A percentile compares a stretch with the other conserved stretches of the same genome.
Conservation (phyloP, 23 tunicate species). For the Aplidium turbinatum region DNA sequence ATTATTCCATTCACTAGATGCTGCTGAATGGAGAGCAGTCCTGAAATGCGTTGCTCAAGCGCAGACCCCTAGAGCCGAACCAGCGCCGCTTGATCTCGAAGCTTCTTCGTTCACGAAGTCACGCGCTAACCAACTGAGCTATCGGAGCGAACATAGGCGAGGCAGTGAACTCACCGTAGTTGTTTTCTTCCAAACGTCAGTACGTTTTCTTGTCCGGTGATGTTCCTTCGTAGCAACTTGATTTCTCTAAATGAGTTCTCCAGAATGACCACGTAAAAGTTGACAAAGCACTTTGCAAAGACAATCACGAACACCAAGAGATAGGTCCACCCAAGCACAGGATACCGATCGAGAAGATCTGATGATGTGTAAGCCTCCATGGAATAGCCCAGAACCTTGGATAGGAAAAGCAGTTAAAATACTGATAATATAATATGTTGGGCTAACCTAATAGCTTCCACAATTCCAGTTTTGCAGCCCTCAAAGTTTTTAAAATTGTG, state of each 20-base stretch:
- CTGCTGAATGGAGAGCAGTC: too few species aligned
- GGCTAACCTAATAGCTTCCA: too few species aligned
- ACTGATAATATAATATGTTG: too few species aligned
- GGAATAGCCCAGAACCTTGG: slow-evolving; percentile 64
- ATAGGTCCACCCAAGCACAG: slow-evolving; percentile 43
- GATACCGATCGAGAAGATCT: slow-evolving; percentile 44
- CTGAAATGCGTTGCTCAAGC: too few species aligned
- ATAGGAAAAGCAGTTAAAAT: background rate
- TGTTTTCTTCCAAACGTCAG: slow-evolving; percentile 53
- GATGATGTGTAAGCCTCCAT: slow-evolving; percentile 70
- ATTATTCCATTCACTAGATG: too few species aligned
- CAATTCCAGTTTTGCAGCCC: too few species aligned
- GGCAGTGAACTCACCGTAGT: slow-evolving; percentile 32
- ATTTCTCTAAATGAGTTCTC: slow-evolving; percentile 61
- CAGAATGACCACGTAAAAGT: slow-evolving; percentile 57
- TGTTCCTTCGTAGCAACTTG: slow-evolving; percentile 56
- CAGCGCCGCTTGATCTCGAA: too few species aligned
- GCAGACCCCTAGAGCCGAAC: too few species aligned
- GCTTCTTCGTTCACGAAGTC: too few species aligned
- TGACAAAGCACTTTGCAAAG: slow-evolving; percentile 59
- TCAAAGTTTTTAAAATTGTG: too few species aligned
- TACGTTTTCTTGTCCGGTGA: slow-evolving; percentile 29
- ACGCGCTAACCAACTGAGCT: too few species aligned
- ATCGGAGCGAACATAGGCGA: background rate
- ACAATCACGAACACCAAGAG: slow-evolving; percentile 38